A percentile compares a stretch with the other conserved stretches of the same genome.
phyloP scores from a whole-genome alignment of 2,888 invertebrate species.

The Eupelmus urozonus region DNA sequence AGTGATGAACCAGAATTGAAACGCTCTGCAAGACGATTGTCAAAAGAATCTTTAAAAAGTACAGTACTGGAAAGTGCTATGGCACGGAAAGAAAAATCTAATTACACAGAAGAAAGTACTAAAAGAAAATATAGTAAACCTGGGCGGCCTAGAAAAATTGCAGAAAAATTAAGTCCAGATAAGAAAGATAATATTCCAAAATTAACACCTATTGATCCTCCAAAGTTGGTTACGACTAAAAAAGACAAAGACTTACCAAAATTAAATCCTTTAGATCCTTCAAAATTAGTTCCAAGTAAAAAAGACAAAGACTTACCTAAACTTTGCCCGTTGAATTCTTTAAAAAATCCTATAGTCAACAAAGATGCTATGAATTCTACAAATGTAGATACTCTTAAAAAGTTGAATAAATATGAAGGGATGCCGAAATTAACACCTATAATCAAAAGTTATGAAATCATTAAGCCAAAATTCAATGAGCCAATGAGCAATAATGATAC shows the following conservation, averaged over 20 bases:
- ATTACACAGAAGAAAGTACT: constrained; percentile 77
- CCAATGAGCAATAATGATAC: constrained; percentile 5
- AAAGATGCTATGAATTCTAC: constrained; percentile 49
- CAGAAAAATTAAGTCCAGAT: constrained; percentile 47
- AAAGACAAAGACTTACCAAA: constrained; percentile 56
- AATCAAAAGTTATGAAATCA: constrained; percentile 64
- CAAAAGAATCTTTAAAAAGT: constrained; percentile 79
- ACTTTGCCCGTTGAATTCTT: constrained; percentile 43
- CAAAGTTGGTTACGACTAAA: constrained; percentile 58
- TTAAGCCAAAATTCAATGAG: constrained; percentile 26
- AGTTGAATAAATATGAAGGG: constrained; percentile 71
- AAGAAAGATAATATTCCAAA: constrained; percentile 58
- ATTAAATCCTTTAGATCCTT: constrained; percentile 64
- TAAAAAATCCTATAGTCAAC: constrained; percentile 7
- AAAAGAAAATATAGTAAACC: constrained; percentile 72
- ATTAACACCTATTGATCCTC: constrained; percentile 55
- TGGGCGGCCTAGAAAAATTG: constrained; percentile 72
- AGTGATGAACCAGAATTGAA: constrained; percentile 78
- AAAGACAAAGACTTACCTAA: constrained; percentile 54
- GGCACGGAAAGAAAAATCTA: constrained; percentile 85
- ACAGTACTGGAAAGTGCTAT: constrained; percentile 85
- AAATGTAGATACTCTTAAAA: constrained; percentile 64
- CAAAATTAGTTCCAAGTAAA: constrained; percentile 57
- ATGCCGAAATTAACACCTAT: constrained; percentile 76
- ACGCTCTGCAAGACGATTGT: constrained; percentile 82